phyloP scores from a whole-genome alignment of 2,888 invertebrate species.

The Parnassius apollo region DNA sequence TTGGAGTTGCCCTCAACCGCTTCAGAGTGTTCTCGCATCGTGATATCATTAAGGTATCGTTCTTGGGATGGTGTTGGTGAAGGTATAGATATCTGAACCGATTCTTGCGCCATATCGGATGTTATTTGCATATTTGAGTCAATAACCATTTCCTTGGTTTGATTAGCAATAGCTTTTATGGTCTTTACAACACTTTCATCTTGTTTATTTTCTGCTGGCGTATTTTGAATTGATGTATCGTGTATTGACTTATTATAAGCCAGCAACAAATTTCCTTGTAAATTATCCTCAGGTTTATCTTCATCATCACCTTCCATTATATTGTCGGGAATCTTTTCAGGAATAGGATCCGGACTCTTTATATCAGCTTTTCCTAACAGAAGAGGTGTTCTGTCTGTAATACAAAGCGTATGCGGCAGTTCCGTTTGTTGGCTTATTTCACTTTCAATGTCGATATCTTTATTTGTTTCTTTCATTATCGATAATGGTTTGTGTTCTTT shows the following conservation, averaged over 20 bases:
- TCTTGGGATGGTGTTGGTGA: constrained; percentile 85
- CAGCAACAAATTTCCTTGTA: constrained; percentile 55
- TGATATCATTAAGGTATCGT: constrained; percentile 83
- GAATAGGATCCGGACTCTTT: constrained; percentile 74
- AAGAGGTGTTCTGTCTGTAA: constrained; percentile 65
- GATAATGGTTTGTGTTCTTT: constrained; percentile 48
- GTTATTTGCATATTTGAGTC: constrained; percentile 80
- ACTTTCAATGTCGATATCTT: constrained; percentile 73
- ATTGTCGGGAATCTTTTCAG: constrained; percentile 76
- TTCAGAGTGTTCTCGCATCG: constrained; percentile 80
- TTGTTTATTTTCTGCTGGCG: constrained; percentile 44
- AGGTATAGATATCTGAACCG: constrained; percentile 84
- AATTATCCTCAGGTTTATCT: constrained; percentile 70
- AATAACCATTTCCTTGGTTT: constrained; percentile 79
- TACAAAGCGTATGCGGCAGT: constrained; percentile 65
- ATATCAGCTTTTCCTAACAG: constrained; percentile 72
- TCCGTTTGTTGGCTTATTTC: constrained; percentile 78
- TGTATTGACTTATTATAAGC: constrained; percentile 50
- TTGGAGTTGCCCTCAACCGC: constrained; percentile 77
- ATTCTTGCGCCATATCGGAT: constrained; percentile 81
- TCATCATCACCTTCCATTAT: constrained; percentile 75
- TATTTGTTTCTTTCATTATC: constrained; percentile 50
- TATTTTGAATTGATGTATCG: constrained; percentile 40
- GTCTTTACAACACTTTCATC: constrained; percentile 74
- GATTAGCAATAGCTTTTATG: constrained; percentile 78